Base-by-base conservation (phyloP, 2,888 invertebrate species). In the Tenodera sinensis region DNA sequence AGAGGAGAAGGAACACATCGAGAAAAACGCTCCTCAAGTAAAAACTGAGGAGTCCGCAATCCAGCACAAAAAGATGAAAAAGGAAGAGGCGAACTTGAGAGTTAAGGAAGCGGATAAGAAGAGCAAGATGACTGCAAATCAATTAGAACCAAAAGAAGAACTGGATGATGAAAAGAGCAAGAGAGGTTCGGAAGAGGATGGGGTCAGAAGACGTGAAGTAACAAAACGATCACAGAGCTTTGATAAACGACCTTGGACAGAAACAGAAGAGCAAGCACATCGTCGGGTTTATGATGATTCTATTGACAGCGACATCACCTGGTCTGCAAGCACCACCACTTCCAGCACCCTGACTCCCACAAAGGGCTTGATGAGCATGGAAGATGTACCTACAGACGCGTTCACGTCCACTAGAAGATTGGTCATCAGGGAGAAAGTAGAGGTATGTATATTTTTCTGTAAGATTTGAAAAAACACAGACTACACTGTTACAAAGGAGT, bases 11-110 rank as follows among this genome's bases (percentile, higher is more conserved):
- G 88, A 89, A 91, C 28, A 90, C 92, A 81, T 90, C 91, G 88
- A 89, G 89, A 82, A 54, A 92, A 82, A 92, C 92, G 93, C 89
- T 92, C 92, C 47, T 93, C 92, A 91, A 92, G 92, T 81, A 93
- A 91, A 90, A 93, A 54, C 71, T 92, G 91, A 92, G 81, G 92
- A 93, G 88, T 92, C 92, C 54, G 92, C 92, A n/a, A 92, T 92
- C 88, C 92, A 84, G 83, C 82, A n/a, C 28, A 89, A 89, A 90
- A 87, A 85, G 85, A 84, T 88, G 47, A 86, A 88, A 88, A 90
- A 88, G 84, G 88, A 83, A 81, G 89, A 90, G 88, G 86, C 89
- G 88, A 90, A 86, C 30, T 87, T 81, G 34, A 71, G 71, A 28
- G 88, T 25, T 83, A 71, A 86, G 25, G 89, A 89, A 83, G 87